Conservation (phyloP, 2,797 vertebrate genomes). For the Erpetoichthys calabaricus region DNA sequence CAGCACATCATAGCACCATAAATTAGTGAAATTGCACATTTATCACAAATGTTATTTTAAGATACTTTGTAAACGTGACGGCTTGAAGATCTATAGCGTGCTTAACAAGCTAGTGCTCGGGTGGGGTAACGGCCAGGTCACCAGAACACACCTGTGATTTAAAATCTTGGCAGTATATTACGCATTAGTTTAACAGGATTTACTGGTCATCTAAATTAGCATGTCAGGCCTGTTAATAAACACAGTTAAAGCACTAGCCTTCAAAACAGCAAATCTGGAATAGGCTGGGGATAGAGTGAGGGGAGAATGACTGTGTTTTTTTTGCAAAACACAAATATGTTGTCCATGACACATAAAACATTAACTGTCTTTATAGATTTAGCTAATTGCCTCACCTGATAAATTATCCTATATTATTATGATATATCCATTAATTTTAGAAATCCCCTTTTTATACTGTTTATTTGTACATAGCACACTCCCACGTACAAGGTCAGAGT, state of each 20-base stretch:
- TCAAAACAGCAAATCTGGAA: background rate
- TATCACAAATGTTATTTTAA: conserved; percentile 94
- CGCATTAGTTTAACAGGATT: conserved; percentile 20
- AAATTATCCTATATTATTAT: too few species aligned
- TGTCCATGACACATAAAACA: too few species aligned
- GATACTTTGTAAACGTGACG: conserved; percentile 73
- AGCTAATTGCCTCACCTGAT: too few species aligned
- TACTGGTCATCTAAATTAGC: conserved; percentile 30
- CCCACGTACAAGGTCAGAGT: too few species aligned
- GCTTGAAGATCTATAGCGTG: conserved; percentile 52
- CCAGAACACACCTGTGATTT: conserved; percentile 52
- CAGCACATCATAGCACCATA: conserved; percentile 76
- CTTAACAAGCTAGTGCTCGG: conserved; percentile 42
- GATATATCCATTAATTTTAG: too few species aligned
- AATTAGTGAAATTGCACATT: conserved; percentile 99
- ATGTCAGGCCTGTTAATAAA: conserved; percentile 29
- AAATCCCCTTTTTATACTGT: too few species aligned
- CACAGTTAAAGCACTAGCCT: conserved; percentile 16
- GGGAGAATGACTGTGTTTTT: too few species aligned
- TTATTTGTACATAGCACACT: too few species aligned
- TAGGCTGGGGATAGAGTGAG: too few species aligned
- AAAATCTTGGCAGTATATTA: conserved; percentile 29
- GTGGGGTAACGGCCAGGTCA: conserved; percentile 58
- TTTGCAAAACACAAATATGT: too few species aligned
- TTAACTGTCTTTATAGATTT: too few species aligned